Evolutionary conservation across 2,113 vertebrate species (phyloP).

Genomic region (Sebastes schlegelii): DNA sequence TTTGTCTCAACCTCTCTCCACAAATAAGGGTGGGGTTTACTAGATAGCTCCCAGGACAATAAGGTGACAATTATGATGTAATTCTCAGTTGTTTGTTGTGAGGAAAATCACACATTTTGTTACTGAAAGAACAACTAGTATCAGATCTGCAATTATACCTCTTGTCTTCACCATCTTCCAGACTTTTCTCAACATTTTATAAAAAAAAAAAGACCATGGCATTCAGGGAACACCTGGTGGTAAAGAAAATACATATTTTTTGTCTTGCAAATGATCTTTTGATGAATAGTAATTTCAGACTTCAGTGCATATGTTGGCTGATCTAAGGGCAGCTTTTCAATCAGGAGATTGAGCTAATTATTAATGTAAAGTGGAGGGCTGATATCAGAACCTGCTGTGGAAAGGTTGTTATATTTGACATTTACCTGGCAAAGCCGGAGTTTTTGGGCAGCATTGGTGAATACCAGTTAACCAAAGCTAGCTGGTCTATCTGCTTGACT

Average conservation of each 20-base stretch:
- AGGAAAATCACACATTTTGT: neutral
- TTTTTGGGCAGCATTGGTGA: constrained; percentile 12
- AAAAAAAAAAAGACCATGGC: neutral
- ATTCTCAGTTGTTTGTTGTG: neutral
- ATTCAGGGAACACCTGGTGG: constrained; percentile 1
- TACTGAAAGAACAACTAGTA: neutral
- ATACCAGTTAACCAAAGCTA: neutral
- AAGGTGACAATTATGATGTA: neutral
- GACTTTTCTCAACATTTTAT: neutral
- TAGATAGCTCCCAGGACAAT: neutral
- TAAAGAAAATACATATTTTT: constrained; percentile 12
- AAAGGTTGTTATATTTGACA: constrained; percentile 53
- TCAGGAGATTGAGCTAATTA: constrained; percentile 29
- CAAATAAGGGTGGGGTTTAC: neutral
- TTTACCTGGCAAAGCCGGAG: constrained; percentile 10
- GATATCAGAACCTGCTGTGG: constrained; percentile 16
- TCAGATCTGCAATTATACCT: neutral
- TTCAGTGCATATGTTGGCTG: neutral
- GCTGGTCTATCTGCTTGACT: neutral
- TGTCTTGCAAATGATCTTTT: constrained; percentile 31
- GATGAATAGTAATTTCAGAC: constrained; percentile 31
- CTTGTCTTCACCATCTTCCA: neutral
- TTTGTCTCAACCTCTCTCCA: neutral
- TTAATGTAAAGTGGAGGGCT: constrained; percentile 18
- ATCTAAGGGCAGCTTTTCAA: constrained; percentile 16